Evolutionary conservation across 2,888 invertebrate species (phyloP).

Genomic region (Tetragnatha montana): DNA sequence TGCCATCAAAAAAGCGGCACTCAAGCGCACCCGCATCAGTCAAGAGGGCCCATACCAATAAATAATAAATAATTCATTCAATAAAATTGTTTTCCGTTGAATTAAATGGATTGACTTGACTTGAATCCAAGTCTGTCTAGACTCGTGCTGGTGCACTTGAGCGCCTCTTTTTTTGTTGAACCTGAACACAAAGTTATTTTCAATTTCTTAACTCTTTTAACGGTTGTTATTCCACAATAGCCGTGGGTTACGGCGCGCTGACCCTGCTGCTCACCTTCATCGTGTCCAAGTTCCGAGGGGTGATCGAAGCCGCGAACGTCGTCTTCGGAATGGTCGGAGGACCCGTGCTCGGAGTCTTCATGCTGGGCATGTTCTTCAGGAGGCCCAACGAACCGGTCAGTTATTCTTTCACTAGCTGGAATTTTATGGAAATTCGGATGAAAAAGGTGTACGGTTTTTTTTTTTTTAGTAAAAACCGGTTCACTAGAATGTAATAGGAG

Average conservation of each 20-base stretch:
- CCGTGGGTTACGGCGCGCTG: constrained; percentile 84
- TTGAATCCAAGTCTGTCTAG: no score
- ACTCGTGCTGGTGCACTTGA: no score
- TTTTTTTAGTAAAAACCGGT: neutral
- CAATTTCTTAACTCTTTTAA: no score
- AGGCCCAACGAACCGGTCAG: constrained; percentile 64
- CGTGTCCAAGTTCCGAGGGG: constrained; percentile 87
- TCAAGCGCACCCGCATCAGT: no score
- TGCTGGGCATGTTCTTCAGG: constrained; percentile 84
- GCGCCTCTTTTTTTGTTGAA: no score
- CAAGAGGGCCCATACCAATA: no score
- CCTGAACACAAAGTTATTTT: no score
- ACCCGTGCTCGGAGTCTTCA: constrained; percentile 88
- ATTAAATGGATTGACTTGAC: no score
- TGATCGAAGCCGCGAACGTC: constrained; percentile 88
- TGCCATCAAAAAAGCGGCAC: no score
- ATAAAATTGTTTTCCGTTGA: no score
- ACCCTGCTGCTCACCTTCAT: constrained; percentile 89
- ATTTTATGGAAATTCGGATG: neutral
- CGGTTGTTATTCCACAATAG: constrained; percentile 75
- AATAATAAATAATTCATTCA: no score
- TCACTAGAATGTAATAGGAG: neutral
- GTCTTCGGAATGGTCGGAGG: constrained; percentile 91
- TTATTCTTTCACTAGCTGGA: no score
- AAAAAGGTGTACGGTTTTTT: neutral